These are phyloP conservation scores for Tetragonula carbonaria DNA, from an alignment of 2,888 invertebrate genomes.

Conservation along the genomic window DNA sequence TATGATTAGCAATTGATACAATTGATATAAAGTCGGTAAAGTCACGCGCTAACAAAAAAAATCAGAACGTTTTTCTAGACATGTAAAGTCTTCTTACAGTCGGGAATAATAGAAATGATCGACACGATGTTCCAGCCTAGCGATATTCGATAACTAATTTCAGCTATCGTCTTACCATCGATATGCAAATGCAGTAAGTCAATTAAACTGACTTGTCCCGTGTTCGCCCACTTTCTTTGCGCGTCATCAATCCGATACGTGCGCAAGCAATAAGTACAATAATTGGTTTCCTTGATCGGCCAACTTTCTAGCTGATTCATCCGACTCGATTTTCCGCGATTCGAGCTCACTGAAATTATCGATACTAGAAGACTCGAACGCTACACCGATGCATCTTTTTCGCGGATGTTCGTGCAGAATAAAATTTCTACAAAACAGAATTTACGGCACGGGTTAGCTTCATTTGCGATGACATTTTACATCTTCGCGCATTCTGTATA, in stretches of 20 bases:
- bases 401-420: neutral
- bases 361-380: neutral
- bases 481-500: neutral
- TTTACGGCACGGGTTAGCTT: neutral
- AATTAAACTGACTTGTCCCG: neutral
- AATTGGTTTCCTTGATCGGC: conserved; percentile 4
- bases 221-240: conserved; percentile 42
- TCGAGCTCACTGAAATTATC: neutral
- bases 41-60: too few relatives aligned
- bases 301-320: conserved; percentile 38
- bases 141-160: neutral
- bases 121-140: neutral
- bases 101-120: neutral
- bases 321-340: conserved; percentile 8
- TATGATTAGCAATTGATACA: too few relatives aligned
- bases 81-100: neutral
- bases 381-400: neutral
- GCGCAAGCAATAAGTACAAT: neutral
- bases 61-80: too few relatives aligned
- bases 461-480: neutral
- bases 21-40: too few relatives aligned
- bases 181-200: neutral
- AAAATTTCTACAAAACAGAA: neutral
- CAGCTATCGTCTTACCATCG: neutral
- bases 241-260: conserved; percentile 35